Evolutionary conservation across 2,888 invertebrate species (phyloP).

Genomic region (Mechanitis mazaeus): DNA sequence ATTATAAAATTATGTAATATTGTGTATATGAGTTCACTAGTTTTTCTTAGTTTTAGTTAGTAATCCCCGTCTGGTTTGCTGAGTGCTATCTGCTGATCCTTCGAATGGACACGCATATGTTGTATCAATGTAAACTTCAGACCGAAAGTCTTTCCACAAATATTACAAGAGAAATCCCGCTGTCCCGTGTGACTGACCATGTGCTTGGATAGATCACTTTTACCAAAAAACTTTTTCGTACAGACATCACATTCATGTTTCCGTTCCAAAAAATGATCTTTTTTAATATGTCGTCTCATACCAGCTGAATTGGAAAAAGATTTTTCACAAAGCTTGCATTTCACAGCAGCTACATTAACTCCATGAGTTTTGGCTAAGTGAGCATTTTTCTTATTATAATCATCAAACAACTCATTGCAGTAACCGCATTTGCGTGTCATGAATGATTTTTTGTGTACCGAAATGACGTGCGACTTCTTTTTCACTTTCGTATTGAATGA

Average conservation of each 20-base stretch:
- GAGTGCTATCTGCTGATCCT: slow-evolving; percentile 16
- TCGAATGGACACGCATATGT: slow-evolving; percentile 34
- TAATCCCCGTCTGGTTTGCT: not conserved
- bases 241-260: slow-evolving; percentile 33
- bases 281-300: slow-evolving; percentile 28
- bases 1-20: too few species aligned
- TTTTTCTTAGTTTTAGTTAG: too few species aligned
- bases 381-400: slow-evolving; percentile 29
- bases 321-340: slow-evolving; percentile 34
- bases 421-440: slow-evolving; percentile 33
- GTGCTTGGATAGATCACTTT: slow-evolving; percentile 48
- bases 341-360: slow-evolving; percentile 15
- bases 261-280: slow-evolving; percentile 34
- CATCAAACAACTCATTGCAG: slow-evolving; percentile 33
- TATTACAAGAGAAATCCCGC: slow-evolving; percentile 47
- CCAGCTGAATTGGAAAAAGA: slow-evolving; percentile 27
- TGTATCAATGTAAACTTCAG: slow-evolving; percentile 31
- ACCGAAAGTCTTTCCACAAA: slow-evolving; percentile 42
- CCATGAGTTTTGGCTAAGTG: slow-evolving; percentile 33
- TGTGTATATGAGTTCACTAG: too few species aligned
- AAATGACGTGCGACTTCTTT: slow-evolving; percentile 33
- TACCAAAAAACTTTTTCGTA: slow-evolving; percentile 45
- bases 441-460: slow-evolving; percentile 38
- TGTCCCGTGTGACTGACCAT: slow-evolving; percentile 48
- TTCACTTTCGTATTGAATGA: slow-evolving; percentile 32